Conservation (phyloP, 2,113 vertebrate genomes). For the Psammodynastes pulverulentus region DNA sequence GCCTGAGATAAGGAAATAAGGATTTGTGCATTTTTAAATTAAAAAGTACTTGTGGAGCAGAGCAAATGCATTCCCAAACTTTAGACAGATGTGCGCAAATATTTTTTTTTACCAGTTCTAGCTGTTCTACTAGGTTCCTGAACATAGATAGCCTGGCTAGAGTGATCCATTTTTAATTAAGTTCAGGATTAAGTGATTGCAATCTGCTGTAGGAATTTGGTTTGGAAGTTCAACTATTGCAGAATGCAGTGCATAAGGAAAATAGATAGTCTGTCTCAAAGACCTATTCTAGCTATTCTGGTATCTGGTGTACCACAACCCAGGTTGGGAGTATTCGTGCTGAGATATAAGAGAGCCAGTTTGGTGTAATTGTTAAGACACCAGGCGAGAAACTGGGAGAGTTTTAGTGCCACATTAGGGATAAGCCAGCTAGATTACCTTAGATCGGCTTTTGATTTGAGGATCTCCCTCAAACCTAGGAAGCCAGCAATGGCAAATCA, state of each 20-base stretch:
- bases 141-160: neutral
- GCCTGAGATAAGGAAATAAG: neutral
- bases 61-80: neutral
- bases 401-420: neutral
- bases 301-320: neutral
- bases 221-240: neutral
- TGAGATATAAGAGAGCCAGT: neutral
- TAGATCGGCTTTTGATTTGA: too few relatives aligned
- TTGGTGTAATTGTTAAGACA: neutral
- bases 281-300: neutral
- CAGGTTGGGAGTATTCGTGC: neutral
- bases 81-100: neutral
- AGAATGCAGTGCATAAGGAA: neutral
- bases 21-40: conserved; percentile 25
- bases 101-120: neutral
- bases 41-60: neutral
- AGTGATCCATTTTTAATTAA: neutral
- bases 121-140: neutral
- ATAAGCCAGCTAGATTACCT: neutral
- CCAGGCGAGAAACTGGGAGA: neutral
- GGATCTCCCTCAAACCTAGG: neutral
- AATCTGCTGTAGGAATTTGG: neutral
- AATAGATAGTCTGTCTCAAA: neutral
- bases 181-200: neutral
- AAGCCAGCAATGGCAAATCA: neutral